A percentile compares a stretch with the other conserved stretches of the same genome.
phyloP scores from a whole-genome alignment of 2,797 vertebrate species.

The Phataginus tetradactyla region DNA sequence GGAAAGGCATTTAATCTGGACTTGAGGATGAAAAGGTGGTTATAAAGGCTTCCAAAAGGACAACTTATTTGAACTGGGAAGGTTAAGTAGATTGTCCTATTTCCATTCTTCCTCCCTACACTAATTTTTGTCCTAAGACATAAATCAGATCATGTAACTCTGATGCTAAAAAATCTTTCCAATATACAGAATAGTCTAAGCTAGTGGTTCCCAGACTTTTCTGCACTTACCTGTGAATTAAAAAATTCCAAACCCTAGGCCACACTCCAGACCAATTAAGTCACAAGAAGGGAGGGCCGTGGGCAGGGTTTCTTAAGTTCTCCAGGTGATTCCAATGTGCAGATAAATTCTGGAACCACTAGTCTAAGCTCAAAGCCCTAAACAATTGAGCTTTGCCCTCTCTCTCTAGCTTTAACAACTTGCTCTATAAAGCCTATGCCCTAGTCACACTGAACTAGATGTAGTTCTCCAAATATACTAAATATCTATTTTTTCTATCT shows the following conservation, averaged over 20 bases:
- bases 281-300: neutral
- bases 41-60: neutral
- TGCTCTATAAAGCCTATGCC: neutral
- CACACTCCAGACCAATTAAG: neutral
- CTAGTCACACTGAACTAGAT: neutral
- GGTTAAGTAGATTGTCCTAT: neutral
- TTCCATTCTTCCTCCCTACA: constrained; percentile 2
- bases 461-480: neutral
- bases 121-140: constrained; percentile 30
- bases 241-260: neutral
- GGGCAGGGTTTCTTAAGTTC: neutral
- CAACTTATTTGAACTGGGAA: neutral
- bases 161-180: neutral
- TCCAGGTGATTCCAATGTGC: neutral
- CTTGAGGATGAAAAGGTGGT: neutral
- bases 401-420: neutral
- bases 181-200: neutral
- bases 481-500: neutral
- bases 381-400: neutral
- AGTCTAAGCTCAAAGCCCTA: neutral
- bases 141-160: constrained; percentile 1
- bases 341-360: neutral
- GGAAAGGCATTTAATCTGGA: neutral
- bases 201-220: neutral
- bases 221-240: neutral